Evolutionary conservation across 2,797 vertebrate species (phyloP), one percentile per base, ranked within the genome.

Genomic region (Molossus alvarezi): DNA sequence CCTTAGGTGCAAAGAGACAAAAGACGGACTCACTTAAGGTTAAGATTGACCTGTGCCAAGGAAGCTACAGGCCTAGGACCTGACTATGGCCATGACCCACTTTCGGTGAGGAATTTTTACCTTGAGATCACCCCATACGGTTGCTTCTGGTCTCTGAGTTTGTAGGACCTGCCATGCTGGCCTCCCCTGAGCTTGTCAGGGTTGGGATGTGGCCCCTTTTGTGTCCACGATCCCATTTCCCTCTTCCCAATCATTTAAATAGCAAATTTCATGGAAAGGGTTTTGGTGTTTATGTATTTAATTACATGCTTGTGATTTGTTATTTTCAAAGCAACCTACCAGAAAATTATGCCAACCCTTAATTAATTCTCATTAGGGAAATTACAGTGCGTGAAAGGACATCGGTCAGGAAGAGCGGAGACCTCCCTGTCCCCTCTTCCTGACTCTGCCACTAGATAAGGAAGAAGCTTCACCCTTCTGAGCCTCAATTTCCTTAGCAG

Each of bases 161-260:
- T 25, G 29, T 4, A 67, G 29, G 21, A 41, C 14, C 33, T 3
- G 7, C 55, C 21, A n/a, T 17, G 64, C 48, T 53, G 64, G 14
- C 64, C 64, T n/a, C 21, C 29, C 20, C 48, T 37, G 82, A 84
- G n/a, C 62, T 53, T 37, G 29, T n/a, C 48, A 9, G 45, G 62
- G 6, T 53, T 55, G 37, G 82, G 23, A 15, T 5, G 13, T 25
- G 3, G 21, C 48, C 64, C 45, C 9, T 10, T 37, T 33, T 82
- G 21, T 9, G 60, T 51, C 27, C n/a, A 84, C 64, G 25, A 69
- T 17, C 33, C 45, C 18, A 58, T 45, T 62, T 25, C 91, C 29
- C 65, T 77, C 41, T 90, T 97, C 90, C 69, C 25, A 75, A 48
- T 82, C 58, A 88, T 86, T 75, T 91, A 83, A 90, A 88, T 21